Base-by-base conservation (phyloP, 2,113 vertebrate species). In the Forbesichthys papilliferus region DNA sequence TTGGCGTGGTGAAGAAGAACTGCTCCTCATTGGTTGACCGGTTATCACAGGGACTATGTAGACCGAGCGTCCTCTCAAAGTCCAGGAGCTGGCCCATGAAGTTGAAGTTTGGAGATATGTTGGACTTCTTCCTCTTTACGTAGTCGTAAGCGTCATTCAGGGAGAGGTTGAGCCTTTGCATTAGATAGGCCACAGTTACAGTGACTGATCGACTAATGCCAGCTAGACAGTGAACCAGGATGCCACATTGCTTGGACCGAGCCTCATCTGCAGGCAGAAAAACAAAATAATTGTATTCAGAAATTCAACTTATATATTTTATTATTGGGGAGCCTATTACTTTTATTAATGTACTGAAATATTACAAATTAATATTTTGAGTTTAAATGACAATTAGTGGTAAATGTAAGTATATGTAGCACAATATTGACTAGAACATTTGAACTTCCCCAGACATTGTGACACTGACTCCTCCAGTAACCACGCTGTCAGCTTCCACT, bases 71-170 rank as follows among this genome's bases (percentile, higher is more conserved):
- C 57, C 90, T 90, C 85, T 96, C 95, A 51, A 95, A 96, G 88
- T 96, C 95, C 80, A 95, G 86, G 68, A 96, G 91, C 87, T 96
- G 95, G 42, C 95, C 94, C 95, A 96, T 94, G 87, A 96, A 96
- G 91, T 94, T 96, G 86, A 96, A 96, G 83, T 96, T 96, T 12
- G 95, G 95, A 0, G 95, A 96, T 88, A 96, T 95, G 89, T 95
- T 94, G 48, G 94, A 94, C 82, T 96, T 96, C 88, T 95, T 95
- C 69, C 92, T 87, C 88, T 95, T 96, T 70, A 96, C 95, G 65
- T 95, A 92, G 82, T 96, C 95, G 0, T 96, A 96, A 51, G 95
- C 95, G 0, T 96, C 95, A 0, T 95, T 94, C 71, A 96, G 93
- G 0, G 95, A 94, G 46, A 96, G 91, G 86, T 92, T 92, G 71